phyloP scores from a whole-genome alignment of 2,113 vertebrate genomes.

The Carassius auratus region DNA sequence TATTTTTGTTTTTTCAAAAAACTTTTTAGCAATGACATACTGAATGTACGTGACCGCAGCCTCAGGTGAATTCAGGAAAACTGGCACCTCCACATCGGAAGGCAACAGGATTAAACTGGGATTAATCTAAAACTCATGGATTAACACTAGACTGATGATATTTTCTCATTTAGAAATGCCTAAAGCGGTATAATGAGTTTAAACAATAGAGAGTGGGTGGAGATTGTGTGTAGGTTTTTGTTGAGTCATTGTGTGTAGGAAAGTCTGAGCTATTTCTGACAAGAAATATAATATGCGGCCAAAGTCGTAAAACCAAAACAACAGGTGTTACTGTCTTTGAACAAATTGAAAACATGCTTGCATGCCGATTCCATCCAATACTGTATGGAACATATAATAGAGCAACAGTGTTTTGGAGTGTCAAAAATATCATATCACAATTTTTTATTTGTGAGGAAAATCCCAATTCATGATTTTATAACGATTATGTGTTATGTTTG shows the following conservation, averaged over 20 bases:
- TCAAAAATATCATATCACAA: too few species aligned
- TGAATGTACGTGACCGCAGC: neutral
- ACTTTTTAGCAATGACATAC: neutral
- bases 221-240: slow-evolving; percentile 40
- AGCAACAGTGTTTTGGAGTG: too few species aligned
- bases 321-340: neutral
- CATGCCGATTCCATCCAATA: too few species aligned
- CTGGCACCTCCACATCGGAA: neutral
- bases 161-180: neutral
- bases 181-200: neutral
- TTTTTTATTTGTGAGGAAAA: too few species aligned
- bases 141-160: slow-evolving; percentile 14
- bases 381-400: too few species aligned
- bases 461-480: too few species aligned
- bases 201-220: neutral
- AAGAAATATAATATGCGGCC: neutral
- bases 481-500: too few species aligned
- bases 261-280: slow-evolving; percentile 46
- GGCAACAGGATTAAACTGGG: neutral
- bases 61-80: neutral
- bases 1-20: neutral
- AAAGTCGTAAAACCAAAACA: neutral
- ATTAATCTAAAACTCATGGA: neutral
- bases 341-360: neutral
- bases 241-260: slow-evolving; percentile 44